Evolutionary conservation across 2,888 invertebrate species (phyloP), one percentile per base, ranked within the genome.

Genomic region (Agelastica alni): DNA sequence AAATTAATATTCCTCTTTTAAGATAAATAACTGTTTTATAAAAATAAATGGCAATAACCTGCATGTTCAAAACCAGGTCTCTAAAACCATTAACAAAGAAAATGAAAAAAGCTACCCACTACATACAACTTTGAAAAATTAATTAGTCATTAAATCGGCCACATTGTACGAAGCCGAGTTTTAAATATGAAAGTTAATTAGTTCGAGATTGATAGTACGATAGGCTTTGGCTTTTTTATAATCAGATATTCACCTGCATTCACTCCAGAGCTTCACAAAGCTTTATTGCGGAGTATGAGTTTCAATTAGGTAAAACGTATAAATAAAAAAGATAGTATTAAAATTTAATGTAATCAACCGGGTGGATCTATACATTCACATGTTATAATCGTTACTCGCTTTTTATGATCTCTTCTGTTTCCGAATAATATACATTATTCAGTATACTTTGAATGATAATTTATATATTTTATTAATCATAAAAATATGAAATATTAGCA

Each of bases 101-200:
- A 30, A 41, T 39, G 30, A 41, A 48, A 22, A 41, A 48, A 39
- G 31, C 39, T 18, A 30, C 39, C 48, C 39, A 41, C 48, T 39
- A 48, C 16, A 48, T 39, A 39, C 12, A 39, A 48, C 31, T 42
- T 55, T 55, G 54, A 60, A 60, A 60, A 57, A 57, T 60, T 60
- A 57, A 60, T 60, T 60, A 60, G 55, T 53, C 59, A 57, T 54
- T 57, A 60, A 57, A 60, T 60, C 52, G 49, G 54, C 56, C 54
- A 61, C 60, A 62, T 58, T 59, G 62, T 62, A 51, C 52, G 53
- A 46, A 52, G 58, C 61, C 54, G 56, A 59, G 60, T 60, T 56
- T 65, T 58, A 60, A 65, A 65, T 63, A 63, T 62, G 63, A 63
- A 63, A 62, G 61, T 63, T 63, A 65, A 65, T 65, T 65, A 65